Conservation (phyloP, 2,797 vertebrate species). For the Antrozous pallidus region DNA sequence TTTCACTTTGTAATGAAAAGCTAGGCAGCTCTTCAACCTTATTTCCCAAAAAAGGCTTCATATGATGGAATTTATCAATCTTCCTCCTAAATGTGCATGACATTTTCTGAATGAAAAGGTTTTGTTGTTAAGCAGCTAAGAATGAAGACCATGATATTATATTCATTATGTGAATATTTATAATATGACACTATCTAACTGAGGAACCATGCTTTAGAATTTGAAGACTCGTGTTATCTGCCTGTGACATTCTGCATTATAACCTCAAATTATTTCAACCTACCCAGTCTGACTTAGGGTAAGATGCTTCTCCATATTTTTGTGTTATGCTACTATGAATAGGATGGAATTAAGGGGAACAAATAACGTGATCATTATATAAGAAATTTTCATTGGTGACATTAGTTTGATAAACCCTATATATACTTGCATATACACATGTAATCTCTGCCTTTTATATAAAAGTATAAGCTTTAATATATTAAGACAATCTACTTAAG, state of each 20-base stretch:
- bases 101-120: slow-evolving; percentile 26
- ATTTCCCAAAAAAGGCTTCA: neutral
- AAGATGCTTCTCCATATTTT: neutral
- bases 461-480: neutral
- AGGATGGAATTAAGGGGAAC: neutral
- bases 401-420: neutral
- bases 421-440: neutral
- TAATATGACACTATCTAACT: neutral
- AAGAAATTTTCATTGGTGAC: neutral
- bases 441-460: neutral
- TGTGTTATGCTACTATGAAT: neutral
- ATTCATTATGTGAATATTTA: neutral
- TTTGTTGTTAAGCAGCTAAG: slow-evolving; percentile 26
- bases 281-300: neutral
- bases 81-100: slow-evolving; percentile 18
- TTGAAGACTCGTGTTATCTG: neutral
- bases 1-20: neutral
- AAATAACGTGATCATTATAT: neutral
- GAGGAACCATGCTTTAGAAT: neutral
- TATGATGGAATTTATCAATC: slow-evolving; percentile 17
- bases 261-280: slow-evolving; percentile 1
- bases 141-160: slow-evolving; percentile 3
- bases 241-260: neutral
- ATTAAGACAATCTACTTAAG: neutral
- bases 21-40: neutral